A percentile compares a stretch with the other conserved stretches of the same genome.
Evolutionary conservation across 35 echinoderm and acorn worm species (phyloP).

Genomic region (Strongylocentrotus purpuratus): DNA sequence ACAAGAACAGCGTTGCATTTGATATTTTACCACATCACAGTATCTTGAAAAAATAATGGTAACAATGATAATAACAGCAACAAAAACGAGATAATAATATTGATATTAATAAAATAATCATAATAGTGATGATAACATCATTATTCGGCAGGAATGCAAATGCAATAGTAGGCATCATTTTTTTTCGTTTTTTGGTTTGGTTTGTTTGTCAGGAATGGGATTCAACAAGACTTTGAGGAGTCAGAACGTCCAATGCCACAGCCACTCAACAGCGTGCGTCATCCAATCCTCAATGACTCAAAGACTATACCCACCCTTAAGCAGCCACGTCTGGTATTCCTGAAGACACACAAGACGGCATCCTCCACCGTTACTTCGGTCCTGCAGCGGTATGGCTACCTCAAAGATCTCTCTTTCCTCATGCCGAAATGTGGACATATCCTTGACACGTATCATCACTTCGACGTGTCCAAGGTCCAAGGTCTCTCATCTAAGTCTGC

Average conservation of each 20-base stretch:
- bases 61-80: no score
- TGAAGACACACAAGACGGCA: constrained; percentile 53
- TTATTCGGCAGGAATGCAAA: no score
- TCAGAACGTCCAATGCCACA: not conserved
- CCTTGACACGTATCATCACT: constrained; percentile 5
- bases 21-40: no score
- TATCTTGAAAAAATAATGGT: no score
- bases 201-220: not conserved
- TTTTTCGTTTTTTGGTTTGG: no score
- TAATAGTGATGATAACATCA: no score
- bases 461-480: not conserved
- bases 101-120: no score
- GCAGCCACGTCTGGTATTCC: constrained; percentile 32
- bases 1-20: no score
- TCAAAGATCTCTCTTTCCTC: constrained; percentile 5
- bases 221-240: not conserved
- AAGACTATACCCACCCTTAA: not conserved
- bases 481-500: not conserved
- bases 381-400: constrained; percentile 46
- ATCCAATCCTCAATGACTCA: not conserved
- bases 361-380: constrained; percentile 41
- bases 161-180: no score
- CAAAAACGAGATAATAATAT: no score
- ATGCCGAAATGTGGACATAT: constrained; percentile 27
- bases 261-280: not conserved